These are phyloP conservation scores for Dascyllus trimaculatus DNA, from an alignment of 2,113 vertebrate genomes.

Conservation along the genomic window DNA sequence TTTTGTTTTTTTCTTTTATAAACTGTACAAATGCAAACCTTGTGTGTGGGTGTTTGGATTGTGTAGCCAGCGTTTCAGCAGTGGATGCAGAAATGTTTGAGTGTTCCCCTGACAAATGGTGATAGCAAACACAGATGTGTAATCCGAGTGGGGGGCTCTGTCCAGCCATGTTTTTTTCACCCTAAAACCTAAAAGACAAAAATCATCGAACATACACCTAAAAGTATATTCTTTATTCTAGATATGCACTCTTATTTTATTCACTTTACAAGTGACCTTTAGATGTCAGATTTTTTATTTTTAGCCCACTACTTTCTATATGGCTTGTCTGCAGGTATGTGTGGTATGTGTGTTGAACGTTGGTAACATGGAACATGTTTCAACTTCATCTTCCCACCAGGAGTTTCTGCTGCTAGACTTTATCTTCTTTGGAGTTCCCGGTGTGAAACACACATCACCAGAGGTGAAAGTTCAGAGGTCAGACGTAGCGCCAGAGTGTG, in stretches of 20 bases:
- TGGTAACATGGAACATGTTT: conserved; percentile 5
- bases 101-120: conserved; percentile 73
- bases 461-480: conserved; percentile 70
- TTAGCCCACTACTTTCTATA: not conserved
- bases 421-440: conserved; percentile 32
- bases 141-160: conserved; percentile 73
- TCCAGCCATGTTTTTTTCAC: conserved; percentile 43
- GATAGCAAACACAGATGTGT: conserved; percentile 84
- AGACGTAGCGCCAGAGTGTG: conserved; percentile 37
- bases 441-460: conserved; percentile 42
- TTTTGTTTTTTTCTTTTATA: not conserved
- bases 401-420: conserved; percentile 16
- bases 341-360: not conserved
- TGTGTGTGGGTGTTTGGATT: conserved; percentile 51
- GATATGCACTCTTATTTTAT: conserved; percentile 2
- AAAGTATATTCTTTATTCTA: not conserved
- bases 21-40: conserved; percentile 12
- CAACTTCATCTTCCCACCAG: conserved; percentile 12
- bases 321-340: not conserved
- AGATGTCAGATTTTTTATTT: not conserved
- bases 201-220: conserved; percentile 1
- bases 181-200: conserved; percentile 38
- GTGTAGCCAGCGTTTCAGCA: conserved; percentile 50
- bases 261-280: not conserved
- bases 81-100: conserved; percentile 77